A percentile compares a stretch with the other conserved stretches of the same genome.
phyloP scores from a whole-genome alignment of 2,113 vertebrate species.

The Seriola aureovittata region DNA sequence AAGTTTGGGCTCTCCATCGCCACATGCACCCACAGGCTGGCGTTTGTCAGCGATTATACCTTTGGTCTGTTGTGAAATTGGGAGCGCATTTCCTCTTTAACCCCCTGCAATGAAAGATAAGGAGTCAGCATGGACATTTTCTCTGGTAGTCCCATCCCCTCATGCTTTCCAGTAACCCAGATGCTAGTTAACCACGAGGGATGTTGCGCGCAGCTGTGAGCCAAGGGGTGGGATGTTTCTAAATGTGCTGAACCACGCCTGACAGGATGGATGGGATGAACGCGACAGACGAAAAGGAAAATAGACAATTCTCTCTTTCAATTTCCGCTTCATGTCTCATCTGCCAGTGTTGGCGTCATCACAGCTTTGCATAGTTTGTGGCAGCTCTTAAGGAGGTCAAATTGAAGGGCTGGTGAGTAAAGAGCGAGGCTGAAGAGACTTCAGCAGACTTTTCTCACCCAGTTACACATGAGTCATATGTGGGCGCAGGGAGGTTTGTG shows the following conservation, averaged over 20 bases:
- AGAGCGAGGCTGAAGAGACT: not conserved
- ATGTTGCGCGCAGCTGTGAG: conserved; percentile 12
- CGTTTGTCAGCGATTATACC: conserved; percentile 1
- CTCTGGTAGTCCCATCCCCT: conserved; percentile 25
- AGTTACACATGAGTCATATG: conserved; percentile 24
- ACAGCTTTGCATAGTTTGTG: not conserved
- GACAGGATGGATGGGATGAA: conserved; percentile 7
- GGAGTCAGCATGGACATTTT: not conserved
- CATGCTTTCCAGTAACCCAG: conserved; percentile 37
- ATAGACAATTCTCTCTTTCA: not conserved
- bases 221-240: conserved; percentile 36
- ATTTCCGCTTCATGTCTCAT: not conserved
- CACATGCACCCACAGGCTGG: not conserved
- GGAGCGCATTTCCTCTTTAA: conserved; percentile 32
- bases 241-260: not conserved
- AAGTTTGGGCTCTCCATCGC: conserved; percentile 57
- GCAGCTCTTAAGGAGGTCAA: conserved; percentile 6
- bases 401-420: too few relatives aligned
- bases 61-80: conserved; percentile 5
- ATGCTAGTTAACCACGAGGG: not conserved
- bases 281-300: not conserved
- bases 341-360: conserved; percentile 38
- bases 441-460: not conserved
- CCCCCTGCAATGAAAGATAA: not conserved
- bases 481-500: not conserved